Conservation (phyloP, 2,113 vertebrate genomes). For the Elephantulus edwardii region DNA sequence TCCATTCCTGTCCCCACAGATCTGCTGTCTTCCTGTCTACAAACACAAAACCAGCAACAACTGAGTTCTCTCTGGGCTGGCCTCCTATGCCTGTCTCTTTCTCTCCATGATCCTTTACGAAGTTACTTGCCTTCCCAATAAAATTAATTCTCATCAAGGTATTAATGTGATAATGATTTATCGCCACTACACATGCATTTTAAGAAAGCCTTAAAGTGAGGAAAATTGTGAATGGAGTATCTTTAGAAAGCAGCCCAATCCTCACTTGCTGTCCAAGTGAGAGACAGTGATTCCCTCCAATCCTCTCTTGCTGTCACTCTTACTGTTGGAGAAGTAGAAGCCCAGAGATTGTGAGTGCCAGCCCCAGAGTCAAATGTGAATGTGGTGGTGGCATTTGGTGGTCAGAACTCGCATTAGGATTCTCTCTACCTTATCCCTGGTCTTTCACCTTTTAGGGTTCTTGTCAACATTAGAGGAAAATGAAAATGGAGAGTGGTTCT, state of each 20-base stretch:
- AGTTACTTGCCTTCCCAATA: not conserved
- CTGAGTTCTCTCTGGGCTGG: too few species aligned
- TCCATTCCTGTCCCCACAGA: not conserved
- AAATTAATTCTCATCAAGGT: conserved; percentile 41
- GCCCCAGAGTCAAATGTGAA: not conserved
- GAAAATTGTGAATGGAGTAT: not conserved
- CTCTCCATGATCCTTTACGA: not conserved
- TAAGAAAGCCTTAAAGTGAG: not conserved
- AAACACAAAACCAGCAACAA: not conserved
- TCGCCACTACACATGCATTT: not conserved
- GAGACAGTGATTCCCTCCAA: too few species aligned
- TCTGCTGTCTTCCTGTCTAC: not conserved
- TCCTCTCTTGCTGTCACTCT: not conserved
- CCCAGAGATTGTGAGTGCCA: not conserved
- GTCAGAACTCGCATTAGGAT: not conserved
- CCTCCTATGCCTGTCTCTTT: not conserved
- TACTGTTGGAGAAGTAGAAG: not conserved
- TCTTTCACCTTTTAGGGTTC: not conserved
- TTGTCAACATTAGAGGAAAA: not conserved
- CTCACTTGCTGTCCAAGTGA: too few species aligned
- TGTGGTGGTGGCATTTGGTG: not conserved
- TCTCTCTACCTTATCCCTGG: not conserved
- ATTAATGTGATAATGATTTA: conserved; percentile 37
- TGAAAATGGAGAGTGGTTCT: not conserved
- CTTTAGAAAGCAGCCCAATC: not conserved